Base-by-base conservation (phyloP, 1,140 invertebrate genomes). In the Propsilocerus akamusi region DNA sequence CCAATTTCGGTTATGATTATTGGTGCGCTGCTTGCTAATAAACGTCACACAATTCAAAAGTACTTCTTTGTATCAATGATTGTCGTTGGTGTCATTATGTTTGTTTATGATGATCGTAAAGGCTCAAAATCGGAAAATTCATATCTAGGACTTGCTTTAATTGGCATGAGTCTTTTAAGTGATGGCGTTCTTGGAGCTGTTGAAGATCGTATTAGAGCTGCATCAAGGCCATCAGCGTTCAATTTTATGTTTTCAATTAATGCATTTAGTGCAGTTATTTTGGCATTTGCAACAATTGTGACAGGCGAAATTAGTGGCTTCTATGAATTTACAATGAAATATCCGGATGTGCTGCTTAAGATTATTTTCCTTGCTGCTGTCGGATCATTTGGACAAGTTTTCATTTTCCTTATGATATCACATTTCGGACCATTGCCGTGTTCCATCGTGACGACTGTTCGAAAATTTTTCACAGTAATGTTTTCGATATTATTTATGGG, bases 1-100 rank as follows among this genome's bases (percentile, higher is more conserved):
- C 34, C 34, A 5, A 41, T 41, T 41, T 20, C 34, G 5, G 34
- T 41, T 4, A 41, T 41, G 34, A 20, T 41, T 41, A 14, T 41
- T 17, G 34, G 34, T 1, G 34, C 11, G 17, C 10, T 41, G 4
- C n/a, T 41, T 1, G 34, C 34, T 1, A n/a, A 41, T 11, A 66
- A 64, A 48, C 53, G 66, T 0, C 86, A 86, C 59, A 65, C 75
- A 5, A 53, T 75, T 3, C 60, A 63, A 28, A 86, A 85, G 59
- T 86, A 83, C 58, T 50, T 81, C 2, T 83, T 77, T 63, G 75
- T 86, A 3, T 53, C 82, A 1, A 62, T 78, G 47, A 81, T 86
- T 52, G 81, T 85, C 2, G 53, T 75, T n/a, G 82, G 72, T 23
- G 80, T 86, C 10, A 73, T 72, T 10, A 53, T 83, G 24, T 86